Evolutionary conservation across 2,797 vertebrate species (phyloP).

Genomic region (Mormyrops boulengeri): DNA sequence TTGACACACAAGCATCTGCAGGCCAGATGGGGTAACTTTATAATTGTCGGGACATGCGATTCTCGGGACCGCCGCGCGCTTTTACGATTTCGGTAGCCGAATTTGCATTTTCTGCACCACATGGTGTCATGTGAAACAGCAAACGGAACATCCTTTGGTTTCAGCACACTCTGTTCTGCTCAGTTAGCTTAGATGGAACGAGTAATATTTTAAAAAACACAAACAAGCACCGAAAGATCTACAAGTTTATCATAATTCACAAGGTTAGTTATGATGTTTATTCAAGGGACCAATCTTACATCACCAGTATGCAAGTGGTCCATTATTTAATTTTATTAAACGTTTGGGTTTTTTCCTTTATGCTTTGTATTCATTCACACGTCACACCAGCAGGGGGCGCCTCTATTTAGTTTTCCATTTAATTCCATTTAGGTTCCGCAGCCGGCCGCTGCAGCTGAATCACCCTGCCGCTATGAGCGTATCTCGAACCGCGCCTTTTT

Average conservation of each 20-base stretch:
- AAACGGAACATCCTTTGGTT: neutral
- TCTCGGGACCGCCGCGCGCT: neutral
- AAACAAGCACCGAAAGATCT: neutral
- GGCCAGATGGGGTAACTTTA: neutral
- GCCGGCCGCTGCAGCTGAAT: neutral
- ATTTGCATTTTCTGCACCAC: neutral
- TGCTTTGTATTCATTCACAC: neutral
- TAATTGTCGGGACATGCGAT: neutral
- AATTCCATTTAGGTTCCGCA: neutral
- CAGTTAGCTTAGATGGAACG: neutral
- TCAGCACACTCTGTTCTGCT: neutral
- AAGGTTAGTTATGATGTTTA: neutral
- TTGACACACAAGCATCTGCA: slow-evolving; percentile 45
- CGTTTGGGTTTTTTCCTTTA: neutral
- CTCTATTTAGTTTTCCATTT: neutral
- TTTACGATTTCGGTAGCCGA: neutral
- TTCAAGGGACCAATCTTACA: neutral
- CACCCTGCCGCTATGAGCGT: neutral
- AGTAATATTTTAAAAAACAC: neutral
- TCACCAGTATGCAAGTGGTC: neutral
- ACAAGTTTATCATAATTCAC: neutral
- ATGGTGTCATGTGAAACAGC: neutral
- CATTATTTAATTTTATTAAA: neutral
- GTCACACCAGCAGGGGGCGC: neutral
- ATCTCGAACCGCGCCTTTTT: neutral